Evolutionary conservation across 1,140 invertebrate genomes (phyloP).

Genomic region (Hylaeus anthracinus): DNA sequence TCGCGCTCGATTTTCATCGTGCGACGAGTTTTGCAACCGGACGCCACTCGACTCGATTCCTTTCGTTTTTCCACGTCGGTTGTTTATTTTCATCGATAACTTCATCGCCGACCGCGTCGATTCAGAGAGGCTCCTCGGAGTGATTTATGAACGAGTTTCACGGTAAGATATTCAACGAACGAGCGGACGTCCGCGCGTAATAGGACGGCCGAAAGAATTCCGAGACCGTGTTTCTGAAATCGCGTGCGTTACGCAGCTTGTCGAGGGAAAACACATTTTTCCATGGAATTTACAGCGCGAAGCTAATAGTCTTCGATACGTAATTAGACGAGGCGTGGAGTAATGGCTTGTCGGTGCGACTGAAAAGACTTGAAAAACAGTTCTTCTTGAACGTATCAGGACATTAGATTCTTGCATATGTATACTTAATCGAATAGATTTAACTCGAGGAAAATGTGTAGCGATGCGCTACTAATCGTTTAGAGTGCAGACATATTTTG

Average conservation of each 20-base stretch:
- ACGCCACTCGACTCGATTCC: background rate
- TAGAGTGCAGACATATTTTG: no score
- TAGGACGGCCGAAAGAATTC: background rate
- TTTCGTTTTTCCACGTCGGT: conserved; percentile 19
- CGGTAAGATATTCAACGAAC: background rate
- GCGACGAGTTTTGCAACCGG: conserved; percentile 44
- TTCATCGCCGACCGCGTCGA: background rate
- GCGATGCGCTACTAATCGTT: no score
- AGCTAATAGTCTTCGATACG: no score
- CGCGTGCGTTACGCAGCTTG: background rate
- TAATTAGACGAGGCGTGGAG: background rate
- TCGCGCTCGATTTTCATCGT: background rate
- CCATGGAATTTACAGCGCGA: background rate
- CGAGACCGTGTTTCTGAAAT: background rate
- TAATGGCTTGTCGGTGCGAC: no score
- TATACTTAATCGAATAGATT: no score
- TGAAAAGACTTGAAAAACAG: no score
- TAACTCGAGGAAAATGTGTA: no score
- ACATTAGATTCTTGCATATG: no score
- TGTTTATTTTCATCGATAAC: conserved; percentile 46
- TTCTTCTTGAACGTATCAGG: no score
- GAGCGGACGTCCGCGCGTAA: background rate
- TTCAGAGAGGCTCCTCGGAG: background rate
- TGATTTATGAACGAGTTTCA: background rate
- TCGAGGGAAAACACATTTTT: no score